Evolutionary conservation across 1,140 invertebrate genomes (phyloP), one percentile per base, ranked within the genome.

Genomic region (Sweltsa coloradensis): DNA sequence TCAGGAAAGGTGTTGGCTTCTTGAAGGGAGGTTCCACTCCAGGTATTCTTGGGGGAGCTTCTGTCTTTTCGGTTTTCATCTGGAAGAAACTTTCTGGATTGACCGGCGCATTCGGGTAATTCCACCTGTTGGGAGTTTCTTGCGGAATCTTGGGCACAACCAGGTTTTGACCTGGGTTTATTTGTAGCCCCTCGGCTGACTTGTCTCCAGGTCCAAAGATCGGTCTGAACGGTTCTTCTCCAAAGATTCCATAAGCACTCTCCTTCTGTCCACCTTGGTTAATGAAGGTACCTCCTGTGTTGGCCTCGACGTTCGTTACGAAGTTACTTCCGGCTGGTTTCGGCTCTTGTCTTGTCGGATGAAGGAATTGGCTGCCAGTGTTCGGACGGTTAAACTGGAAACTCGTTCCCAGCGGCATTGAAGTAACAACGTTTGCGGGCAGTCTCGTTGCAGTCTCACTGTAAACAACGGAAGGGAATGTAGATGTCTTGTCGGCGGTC

Each of bases 191-290:
- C 34, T 23, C 34, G 5, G 31, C 22, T 13, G 22, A 44, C 29
- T 42, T 47, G 41, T 50, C 47, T 23, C 18, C 11, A 14, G 54
- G 52, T 9, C 49, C 52, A 51, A 55, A 53, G 3, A 64, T 49
- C 14, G 66, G 59, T 42, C 59, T 57, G 25, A 68, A 66, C 0
- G 61, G 58, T 4, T 57, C 49, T 5, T 64, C 50, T 19, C 40
- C 48, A 18, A 40, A 21, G 14, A 37, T 34, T 21, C 63, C 64
- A 40, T 70, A 73, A 3, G 65, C 64, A 53, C 62, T 68, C 49
- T 70, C 68, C 6, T 66, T 63, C 9, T 67, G 49, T 0, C 66
- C 59, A 4, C n/a, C n/a, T n/a, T n/a, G n/a, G n/a, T n/a, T n/a
- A n/a, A n/a, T n/a, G n/a, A n/a, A n/a, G n/a, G n/a, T n/a, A n/a